Base-by-base conservation (phyloP, 1,140 invertebrate genomes). In the Chymomyza costata region DNA sequence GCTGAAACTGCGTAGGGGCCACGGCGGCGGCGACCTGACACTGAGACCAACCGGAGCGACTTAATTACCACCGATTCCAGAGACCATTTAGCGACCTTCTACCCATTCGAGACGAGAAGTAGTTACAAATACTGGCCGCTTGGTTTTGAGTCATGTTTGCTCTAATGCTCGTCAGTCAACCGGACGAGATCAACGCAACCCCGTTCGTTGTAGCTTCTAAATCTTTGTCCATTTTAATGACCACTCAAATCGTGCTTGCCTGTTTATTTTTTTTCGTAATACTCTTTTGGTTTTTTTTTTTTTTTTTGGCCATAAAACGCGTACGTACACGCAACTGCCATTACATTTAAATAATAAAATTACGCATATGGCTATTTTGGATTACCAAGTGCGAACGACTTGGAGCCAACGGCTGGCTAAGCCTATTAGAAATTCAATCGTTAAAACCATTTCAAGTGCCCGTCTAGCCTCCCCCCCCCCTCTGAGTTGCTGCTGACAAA, bases 291-390 rank as follows among this genome's bases (percentile, higher is more conserved):
- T n/a, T n/a, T n/a, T n/a, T n/a, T n/a, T n/a, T n/a, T n/a, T n/a
- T n/a, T n/a, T n/a, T n/a, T n/a, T n/a, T 30, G 13, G 35, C 48
- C 54, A 71, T 71, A 71, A 70, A 71, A 53, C 68, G n/a, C n/a
- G n/a, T n/a, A n/a, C n/a, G 68, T 71, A 70, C 68, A 65, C 57
- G 45, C 68, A 65, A 56, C 73, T 63, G 57, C 58, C 71, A 76
- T 76, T 78, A 78, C 78, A 71, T 71, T 76, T 78, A 76, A 76
- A 76, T 78, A 71, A 52, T n/a, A n/a, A n/a, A n/a, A n/a, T n/a
- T n/a, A n/a, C n/a, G n/a, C n/a, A n/a, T n/a, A n/a, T n/a, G n/a
- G n/a, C n/a, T n/a, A n/a, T 76, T 78, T 76, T 78, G 66, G 62
- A 76, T 71, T 66, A 52, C 21, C 61, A 64, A 50, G 48, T 64